Evolutionary conservation across 2,888 invertebrate genomes (phyloP), one percentile per base, ranked within the genome.

Genomic region (Philhelius pedissequus): DNA sequence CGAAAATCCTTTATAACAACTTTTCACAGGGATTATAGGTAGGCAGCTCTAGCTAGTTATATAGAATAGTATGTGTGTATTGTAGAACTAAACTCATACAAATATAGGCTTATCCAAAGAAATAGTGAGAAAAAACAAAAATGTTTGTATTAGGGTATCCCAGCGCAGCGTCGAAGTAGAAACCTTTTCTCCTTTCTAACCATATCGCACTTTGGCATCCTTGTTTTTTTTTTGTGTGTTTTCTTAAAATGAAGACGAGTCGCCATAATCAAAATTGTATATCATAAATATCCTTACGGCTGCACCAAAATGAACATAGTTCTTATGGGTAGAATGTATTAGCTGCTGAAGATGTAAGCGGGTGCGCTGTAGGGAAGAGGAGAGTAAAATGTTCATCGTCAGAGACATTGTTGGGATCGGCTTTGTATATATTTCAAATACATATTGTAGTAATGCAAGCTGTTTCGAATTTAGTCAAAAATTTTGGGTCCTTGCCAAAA

Each of bases 1-100:
- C 80, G 84, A 84, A 80, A 84, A 84, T 84, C 84, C 84, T 75
- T 80, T 84, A 84, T 80, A 84, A 84, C 84, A 84, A 84, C 84
- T 84, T 84, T 84, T 84, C 84, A 80, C 84, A 75, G 80, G 75
- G 80, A 80, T 80, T 84, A 79, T 74, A 45, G 62, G 2, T 18
- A 8, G n/a, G n/a, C n/a, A n/a, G n/a, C n/a, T n/a, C n/a, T n/a
- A n/a, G n/a, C n/a, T n/a, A n/a, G n/a, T n/a, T n/a, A n/a, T n/a
- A n/a, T n/a, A n/a, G n/a, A n/a, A n/a, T n/a, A n/a, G n/a, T 38
- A 9, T 18, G 8, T 22, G 54, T 11, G 35, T 38, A 56, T 30
- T 30, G 7, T 32, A 69, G 22, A 66, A 15, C 40, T 25, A 69
- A 56, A 38, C 20, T 52, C 54, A 32, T 35, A 66, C 43, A 58